A percentile compares a stretch with the other conserved stretches of the same genome.
These are phyloP conservation scores for Notodonta ziczac DNA, from an alignment of 2,888 invertebrate genomes.

Conservation along the genomic window DNA sequence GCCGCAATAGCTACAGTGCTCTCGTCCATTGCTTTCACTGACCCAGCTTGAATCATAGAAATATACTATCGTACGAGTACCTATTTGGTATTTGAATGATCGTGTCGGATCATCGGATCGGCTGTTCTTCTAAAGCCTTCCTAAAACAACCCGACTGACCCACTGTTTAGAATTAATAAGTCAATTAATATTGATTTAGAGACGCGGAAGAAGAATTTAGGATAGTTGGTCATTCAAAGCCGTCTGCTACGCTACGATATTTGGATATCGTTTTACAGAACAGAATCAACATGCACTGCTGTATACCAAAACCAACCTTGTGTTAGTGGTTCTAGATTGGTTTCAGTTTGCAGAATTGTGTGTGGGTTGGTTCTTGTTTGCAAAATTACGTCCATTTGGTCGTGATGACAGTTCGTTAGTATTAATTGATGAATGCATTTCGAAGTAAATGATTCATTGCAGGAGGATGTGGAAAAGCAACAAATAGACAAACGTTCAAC, in stretches of 20 bases:
- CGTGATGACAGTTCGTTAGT: background rate
- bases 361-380: too few species aligned
- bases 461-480: too few species aligned
- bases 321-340: too few species aligned
- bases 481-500: too few species aligned
- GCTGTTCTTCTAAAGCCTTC: constrained; percentile 38
- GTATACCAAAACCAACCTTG: too few species aligned
- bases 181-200: constrained; percentile 55
- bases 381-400: too few species aligned
- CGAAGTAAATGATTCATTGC: background rate
- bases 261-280: background rate
- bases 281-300: too few species aligned
- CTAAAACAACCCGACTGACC: constrained; percentile 37
- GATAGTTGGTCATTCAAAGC: constrained; percentile 17
- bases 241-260: background rate
- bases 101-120: background rate
- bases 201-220: constrained; percentile 38
- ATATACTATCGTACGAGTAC: too few species aligned
- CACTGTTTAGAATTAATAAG: constrained; percentile 23
- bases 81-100: background rate
- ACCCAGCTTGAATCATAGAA: too few species aligned
- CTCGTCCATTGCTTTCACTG: too few species aligned
- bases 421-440: constrained; percentile 9
- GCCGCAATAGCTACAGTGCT: too few species aligned
- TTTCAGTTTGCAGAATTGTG: too few species aligned